Percentiles rank a stretch among this genome's conserved stretches.
Evolutionary conservation across 2,888 invertebrate species (phyloP).

Genomic region (Caenorhabditis sp.): DNA sequence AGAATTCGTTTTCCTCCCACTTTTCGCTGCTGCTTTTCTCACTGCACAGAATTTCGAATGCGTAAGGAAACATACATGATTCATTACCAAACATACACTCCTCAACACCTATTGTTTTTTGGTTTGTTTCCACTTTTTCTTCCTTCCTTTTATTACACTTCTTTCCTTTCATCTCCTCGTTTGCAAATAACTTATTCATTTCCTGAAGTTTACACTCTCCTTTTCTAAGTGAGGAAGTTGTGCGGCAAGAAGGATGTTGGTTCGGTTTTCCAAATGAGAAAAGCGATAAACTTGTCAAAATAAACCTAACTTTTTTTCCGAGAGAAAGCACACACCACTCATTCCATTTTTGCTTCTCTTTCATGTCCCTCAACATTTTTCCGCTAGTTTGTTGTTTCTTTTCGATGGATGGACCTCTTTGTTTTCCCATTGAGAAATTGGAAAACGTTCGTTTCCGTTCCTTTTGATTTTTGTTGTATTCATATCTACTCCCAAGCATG

Average conservation of each 20-base stretch:
- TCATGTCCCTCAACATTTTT: not conserved
- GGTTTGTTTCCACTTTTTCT: not conserved
- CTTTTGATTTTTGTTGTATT: not conserved
- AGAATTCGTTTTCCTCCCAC: not conserved
- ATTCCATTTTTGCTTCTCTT: slow-evolving; percentile 7
- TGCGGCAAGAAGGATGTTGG: slow-evolving; percentile 1
- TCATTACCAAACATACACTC: slow-evolving; percentile 51
- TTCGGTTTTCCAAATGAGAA: slow-evolving; percentile 18
- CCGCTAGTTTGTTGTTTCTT: not conserved
- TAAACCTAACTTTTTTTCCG: slow-evolving; percentile 8
- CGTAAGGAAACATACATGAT: slow-evolving; percentile 35
- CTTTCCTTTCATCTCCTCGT: not conserved
- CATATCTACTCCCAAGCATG: not conserved
- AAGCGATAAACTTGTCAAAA: slow-evolving; percentile 44
- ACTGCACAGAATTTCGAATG: slow-evolving; percentile 32
- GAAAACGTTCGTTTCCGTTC: not conserved
- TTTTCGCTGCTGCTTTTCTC: slow-evolving; percentile 9
- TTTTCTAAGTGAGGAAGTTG: not conserved
- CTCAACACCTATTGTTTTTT: slow-evolving; percentile 20
- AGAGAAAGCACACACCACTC: slow-evolving; percentile 13
- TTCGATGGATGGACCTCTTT: too few species aligned
- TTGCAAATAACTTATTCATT: slow-evolving; percentile 11
- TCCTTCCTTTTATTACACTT: too few species aligned
- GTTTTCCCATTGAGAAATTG: not conserved
- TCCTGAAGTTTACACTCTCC: slow-evolving; percentile 7